Evolutionary conservation across 2,888 invertebrate genomes (phyloP).

Genomic region (Chrysomela aeneicollis): DNA sequence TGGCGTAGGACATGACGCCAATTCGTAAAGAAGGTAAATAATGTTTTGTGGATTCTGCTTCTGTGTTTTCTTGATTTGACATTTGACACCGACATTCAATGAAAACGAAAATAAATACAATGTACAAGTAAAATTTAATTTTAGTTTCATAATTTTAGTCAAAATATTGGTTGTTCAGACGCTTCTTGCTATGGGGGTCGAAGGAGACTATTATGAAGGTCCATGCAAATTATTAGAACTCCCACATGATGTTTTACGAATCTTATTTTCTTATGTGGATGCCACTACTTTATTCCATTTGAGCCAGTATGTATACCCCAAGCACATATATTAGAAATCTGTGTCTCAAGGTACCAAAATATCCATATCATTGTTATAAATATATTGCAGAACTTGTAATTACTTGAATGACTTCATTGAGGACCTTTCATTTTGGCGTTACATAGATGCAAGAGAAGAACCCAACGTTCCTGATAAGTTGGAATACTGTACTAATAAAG

Average conservation of each 20-base stretch:
- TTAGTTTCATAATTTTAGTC: too few species aligned
- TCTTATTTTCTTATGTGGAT: constrained; percentile 53
- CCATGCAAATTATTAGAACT: constrained; percentile 42
- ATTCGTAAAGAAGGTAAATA: too few species aligned
- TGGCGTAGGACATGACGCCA: too few species aligned
- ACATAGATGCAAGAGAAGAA: constrained; percentile 49
- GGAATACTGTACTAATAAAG: constrained; percentile 48
- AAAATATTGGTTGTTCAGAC: background rate
- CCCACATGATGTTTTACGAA: constrained; percentile 52
- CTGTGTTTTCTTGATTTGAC: too few species aligned
- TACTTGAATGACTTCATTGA: constrained; percentile 50
- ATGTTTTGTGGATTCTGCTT: too few species aligned
- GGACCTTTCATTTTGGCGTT: constrained; percentile 52
- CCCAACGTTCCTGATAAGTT: constrained; percentile 51
- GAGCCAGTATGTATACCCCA: constrained; percentile 50
- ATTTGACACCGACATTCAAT: too few species aligned
- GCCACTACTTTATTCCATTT: constrained; percentile 52
- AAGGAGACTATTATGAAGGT: constrained; percentile 32
- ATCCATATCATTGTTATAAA: background rate
- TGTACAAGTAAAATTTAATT: too few species aligned
- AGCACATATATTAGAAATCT: too few species aligned
- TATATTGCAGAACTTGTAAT: constrained; percentile 48
- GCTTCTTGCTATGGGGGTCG: constrained; percentile 24
- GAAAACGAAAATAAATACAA: too few species aligned
- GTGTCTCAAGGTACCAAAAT: too few species aligned